Conservation (phyloP, 2,888 invertebrate species). For the Synanthedon formicaeformis region DNA sequence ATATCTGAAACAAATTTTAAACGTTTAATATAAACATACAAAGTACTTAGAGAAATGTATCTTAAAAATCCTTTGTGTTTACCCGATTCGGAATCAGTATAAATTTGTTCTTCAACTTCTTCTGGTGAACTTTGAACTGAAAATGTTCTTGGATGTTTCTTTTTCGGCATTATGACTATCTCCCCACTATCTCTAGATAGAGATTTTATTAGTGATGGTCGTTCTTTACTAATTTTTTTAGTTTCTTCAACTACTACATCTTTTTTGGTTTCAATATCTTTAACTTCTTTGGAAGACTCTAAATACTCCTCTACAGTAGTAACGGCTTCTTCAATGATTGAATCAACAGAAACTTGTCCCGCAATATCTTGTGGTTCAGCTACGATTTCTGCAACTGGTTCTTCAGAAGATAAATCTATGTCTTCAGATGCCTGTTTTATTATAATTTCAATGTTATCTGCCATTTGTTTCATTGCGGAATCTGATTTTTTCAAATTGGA, state of each 20-base stretch:
- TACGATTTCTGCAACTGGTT: constrained; percentile 26
- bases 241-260: constrained; percentile 40
- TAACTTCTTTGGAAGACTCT: constrained; percentile 31
- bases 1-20: constrained; percentile 41
- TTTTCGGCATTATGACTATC: constrained; percentile 59
- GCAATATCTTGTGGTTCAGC: constrained; percentile 30
- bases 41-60: not conserved
- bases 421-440: constrained; percentile 66
- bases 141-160: constrained; percentile 58
- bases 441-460: constrained; percentile 64
- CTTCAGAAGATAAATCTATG: constrained; percentile 52
- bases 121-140: constrained; percentile 68
- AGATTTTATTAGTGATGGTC: constrained; percentile 58
- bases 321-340: constrained; percentile 60
- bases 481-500: constrained; percentile 56
- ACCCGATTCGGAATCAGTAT: constrained; percentile 68
- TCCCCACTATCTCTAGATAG: constrained; percentile 61
- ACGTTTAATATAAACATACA: not conserved
- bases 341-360: constrained; percentile 56
- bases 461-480: constrained; percentile 66
- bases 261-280: constrained; percentile 33
- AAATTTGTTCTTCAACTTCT: constrained; percentile 67
- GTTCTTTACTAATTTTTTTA: constrained; percentile 38
- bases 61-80: constrained; percentile 2
- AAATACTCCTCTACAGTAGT: constrained; percentile 52